Evolutionary conservation across 2,888 invertebrate species (phyloP).

Genomic region (Athrips mouffetella): DNA sequence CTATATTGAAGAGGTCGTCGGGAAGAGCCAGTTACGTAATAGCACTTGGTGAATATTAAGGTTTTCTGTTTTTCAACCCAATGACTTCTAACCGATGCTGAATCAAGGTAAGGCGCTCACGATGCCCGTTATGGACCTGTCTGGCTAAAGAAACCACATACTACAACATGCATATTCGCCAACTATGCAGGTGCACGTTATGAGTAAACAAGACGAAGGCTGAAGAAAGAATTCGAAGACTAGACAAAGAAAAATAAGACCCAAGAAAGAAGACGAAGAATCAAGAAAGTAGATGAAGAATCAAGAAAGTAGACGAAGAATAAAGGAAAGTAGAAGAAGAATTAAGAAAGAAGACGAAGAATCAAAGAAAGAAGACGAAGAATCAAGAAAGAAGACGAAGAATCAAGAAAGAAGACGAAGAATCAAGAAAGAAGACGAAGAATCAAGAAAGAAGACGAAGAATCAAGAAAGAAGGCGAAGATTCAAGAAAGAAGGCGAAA

Average conservation of each 20-base stretch:
- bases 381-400: constrained; percentile 8
- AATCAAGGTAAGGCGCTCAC: no score
- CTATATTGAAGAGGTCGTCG: no score
- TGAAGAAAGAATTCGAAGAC: constrained; percentile 4
- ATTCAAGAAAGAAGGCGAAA: constrained; percentile 9
- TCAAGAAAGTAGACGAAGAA: constrained; percentile 13
- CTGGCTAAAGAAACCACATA: no score
- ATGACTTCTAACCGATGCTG: no score
- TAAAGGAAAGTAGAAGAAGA: constrained; percentile 14
- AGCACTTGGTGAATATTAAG: no score
- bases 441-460: constrained; percentile 18
- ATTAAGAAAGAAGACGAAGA: constrained; percentile 13
- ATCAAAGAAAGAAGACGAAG: constrained; percentile 13
- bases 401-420: constrained; percentile 14
- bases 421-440: constrained; percentile 15
- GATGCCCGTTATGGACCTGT: no score
- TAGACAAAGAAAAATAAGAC: constrained; percentile 2
- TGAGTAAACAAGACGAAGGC: constrained; percentile 2
- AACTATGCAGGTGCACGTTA: no score
- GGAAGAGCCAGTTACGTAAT: no score
- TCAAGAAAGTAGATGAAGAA: constrained; percentile 3
- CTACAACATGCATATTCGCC: no score
- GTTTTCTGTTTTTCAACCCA: no score
- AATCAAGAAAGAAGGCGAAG: constrained; percentile 19
- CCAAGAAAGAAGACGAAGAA: constrained; percentile 19